A percentile compares a stretch with the other conserved stretches of the same genome.
Conservation (phyloP, 2,113 vertebrate genomes). For the Ceyx melanurus region DNA sequence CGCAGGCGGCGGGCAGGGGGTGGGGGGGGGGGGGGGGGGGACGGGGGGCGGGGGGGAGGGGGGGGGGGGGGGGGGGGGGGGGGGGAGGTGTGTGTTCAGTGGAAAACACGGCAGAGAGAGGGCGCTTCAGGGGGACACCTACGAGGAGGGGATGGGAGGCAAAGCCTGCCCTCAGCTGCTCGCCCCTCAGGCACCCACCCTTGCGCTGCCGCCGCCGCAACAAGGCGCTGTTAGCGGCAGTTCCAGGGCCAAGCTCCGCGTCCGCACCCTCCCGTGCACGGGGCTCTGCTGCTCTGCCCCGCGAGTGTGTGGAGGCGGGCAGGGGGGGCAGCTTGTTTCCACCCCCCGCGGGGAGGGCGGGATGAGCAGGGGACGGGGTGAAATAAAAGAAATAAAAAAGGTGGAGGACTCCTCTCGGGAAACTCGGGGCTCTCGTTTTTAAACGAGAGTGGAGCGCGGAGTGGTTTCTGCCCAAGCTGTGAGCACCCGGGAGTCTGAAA, state of each 20-base stretch:
- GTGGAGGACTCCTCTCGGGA: fast-evolving
- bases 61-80: no score
- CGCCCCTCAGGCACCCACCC: background rate
- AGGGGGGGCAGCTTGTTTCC: background rate
- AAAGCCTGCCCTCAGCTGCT: background rate
- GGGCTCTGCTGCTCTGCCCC: background rate
- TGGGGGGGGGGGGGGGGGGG: no score
- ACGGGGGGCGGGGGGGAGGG: no score
- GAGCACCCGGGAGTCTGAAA: background rate
- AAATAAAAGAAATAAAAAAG: fast-evolving
- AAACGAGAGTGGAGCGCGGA: background rate
- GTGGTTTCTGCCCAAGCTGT: background rate
- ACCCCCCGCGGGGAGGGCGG: background rate
- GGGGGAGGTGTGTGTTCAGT: background rate
- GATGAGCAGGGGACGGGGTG: background rate
- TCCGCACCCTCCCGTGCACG: background rate
- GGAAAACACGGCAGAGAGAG: background rate
- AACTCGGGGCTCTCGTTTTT: fast-evolving
- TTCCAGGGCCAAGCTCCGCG: background rate
- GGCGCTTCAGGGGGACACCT: background rate
- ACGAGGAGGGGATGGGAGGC: background rate
- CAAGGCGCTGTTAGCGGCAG: no score
- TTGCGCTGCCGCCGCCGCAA: background rate
- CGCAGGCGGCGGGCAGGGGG: no score
- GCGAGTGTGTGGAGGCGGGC: background rate